Conservation (phyloP, 2,888 invertebrate genomes). For the Stratiomys singularior region DNA sequence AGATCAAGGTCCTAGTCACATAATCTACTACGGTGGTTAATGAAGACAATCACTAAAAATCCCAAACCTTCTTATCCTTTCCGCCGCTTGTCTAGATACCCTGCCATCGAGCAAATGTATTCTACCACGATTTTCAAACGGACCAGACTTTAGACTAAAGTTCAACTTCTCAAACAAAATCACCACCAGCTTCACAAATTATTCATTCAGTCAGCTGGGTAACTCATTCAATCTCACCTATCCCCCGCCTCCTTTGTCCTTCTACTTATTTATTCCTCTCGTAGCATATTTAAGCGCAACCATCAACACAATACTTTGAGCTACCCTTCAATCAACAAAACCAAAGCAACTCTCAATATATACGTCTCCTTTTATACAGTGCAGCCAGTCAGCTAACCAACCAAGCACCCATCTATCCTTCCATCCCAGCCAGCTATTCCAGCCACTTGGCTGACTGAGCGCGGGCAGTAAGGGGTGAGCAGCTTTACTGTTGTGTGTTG, state of each 20-base stretch:
- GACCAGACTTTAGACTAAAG: neutral
- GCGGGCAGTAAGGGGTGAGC: neutral
- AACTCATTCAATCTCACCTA: neutral
- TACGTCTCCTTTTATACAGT: too few relatives aligned
- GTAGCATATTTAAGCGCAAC: too few relatives aligned
- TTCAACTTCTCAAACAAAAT: neutral
- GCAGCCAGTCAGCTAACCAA: neutral
- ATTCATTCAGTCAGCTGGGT: slow-evolving; percentile 12
- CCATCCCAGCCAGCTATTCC: neutral
- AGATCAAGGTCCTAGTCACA: slow-evolving; percentile 13
- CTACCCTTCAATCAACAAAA: too few relatives aligned
- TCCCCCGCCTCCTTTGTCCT: too few relatives aligned
- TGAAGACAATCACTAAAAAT: slow-evolving; percentile 2
- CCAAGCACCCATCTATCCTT: neutral
- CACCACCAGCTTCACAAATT: neutral
- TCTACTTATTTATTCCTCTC: too few relatives aligned
- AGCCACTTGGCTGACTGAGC: neutral
- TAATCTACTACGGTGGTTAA: neutral
- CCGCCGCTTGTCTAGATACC: neutral
- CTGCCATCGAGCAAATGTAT: neutral
- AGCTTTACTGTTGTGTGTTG: neutral
- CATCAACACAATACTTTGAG: too few relatives aligned
- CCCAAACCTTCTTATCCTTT: neutral
- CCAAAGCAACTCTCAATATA: too few relatives aligned
- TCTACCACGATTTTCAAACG: neutral